phyloP scores from a whole-genome alignment of 2,888 invertebrate genomes.

The Venusia cambrica region DNA sequence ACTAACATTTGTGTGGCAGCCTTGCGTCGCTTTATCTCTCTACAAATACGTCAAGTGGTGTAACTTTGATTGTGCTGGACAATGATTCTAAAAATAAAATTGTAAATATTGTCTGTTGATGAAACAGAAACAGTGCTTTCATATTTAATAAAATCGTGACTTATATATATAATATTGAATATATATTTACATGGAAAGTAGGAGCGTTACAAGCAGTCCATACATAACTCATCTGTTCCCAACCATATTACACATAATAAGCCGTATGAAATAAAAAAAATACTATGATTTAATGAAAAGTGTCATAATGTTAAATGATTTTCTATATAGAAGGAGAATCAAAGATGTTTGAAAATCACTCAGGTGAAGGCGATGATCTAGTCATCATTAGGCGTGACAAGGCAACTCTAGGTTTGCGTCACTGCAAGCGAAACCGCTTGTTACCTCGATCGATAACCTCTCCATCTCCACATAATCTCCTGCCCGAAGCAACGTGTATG shows the following conservation, averaged over 20 bases:
- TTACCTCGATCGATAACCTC: constrained; percentile 59
- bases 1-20: constrained; percentile 64
- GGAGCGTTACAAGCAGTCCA: too few species aligned
- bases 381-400: constrained; percentile 14
- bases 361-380: not conserved
- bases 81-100: constrained; percentile 18
- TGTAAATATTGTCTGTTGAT: constrained; percentile 15
- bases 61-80: constrained; percentile 29
- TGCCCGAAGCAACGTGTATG: constrained; percentile 8
- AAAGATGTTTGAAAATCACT: too few species aligned
- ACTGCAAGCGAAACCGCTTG: constrained; percentile 39
- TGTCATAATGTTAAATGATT: too few species aligned
- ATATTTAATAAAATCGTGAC: not conserved
- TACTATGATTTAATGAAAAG: too few species aligned
- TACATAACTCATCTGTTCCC: too few species aligned
- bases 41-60: constrained; percentile 47
- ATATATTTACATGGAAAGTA: too few species aligned
- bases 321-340: too few species aligned
- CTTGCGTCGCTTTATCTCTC: constrained; percentile 56
- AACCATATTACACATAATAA: too few species aligned
- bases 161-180: too few species aligned
- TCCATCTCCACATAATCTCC: constrained; percentile 64
- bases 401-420: constrained; percentile 35
- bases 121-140: constrained; percentile 1
- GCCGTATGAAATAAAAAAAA: too few species aligned